These are phyloP conservation scores for Nyctibius grandis DNA, from an alignment of 2,797 vertebrate genomes.

Conservation along the genomic window DNA sequence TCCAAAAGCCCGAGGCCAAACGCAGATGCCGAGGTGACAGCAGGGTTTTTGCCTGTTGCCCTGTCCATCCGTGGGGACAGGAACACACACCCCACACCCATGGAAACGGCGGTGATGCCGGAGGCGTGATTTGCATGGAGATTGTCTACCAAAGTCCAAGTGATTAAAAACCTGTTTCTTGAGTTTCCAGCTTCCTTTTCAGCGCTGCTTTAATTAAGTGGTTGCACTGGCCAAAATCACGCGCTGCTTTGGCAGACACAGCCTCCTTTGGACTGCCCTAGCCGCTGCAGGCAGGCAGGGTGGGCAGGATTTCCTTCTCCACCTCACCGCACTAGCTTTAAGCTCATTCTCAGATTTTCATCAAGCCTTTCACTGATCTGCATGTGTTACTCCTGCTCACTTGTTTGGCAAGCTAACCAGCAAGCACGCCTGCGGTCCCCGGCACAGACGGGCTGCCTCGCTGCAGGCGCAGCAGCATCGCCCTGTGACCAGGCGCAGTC, in stretches of 20 bases:
- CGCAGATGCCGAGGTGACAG: background rate
- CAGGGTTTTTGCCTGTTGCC: background rate
- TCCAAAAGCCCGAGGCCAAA: background rate
- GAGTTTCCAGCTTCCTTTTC: conserved; percentile 40
- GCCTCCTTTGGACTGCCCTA: background rate
- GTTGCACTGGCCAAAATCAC: background rate
- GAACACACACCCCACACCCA: background rate
- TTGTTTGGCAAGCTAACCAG: background rate
- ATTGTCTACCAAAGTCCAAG: background rate
- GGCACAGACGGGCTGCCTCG: accelerated
- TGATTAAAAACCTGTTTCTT: conserved; percentile 27
- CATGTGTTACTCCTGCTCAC: background rate
- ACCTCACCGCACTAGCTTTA: background rate
- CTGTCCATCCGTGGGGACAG: background rate
- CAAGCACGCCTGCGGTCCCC: accelerated
- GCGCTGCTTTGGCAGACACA: conserved; percentile 10
- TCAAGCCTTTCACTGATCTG: background rate
- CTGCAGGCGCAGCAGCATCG: background rate
- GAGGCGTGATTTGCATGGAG: background rate
- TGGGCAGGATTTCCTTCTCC: conserved; percentile 3
- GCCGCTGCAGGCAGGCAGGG: background rate
- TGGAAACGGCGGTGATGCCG: background rate
- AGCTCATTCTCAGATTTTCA: background rate
- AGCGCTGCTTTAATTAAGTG: background rate
- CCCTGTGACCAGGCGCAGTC: background rate